Conservation (phyloP, 64 coral and sea anemone genomes). For the Pocillopora verrucosa region DNA sequence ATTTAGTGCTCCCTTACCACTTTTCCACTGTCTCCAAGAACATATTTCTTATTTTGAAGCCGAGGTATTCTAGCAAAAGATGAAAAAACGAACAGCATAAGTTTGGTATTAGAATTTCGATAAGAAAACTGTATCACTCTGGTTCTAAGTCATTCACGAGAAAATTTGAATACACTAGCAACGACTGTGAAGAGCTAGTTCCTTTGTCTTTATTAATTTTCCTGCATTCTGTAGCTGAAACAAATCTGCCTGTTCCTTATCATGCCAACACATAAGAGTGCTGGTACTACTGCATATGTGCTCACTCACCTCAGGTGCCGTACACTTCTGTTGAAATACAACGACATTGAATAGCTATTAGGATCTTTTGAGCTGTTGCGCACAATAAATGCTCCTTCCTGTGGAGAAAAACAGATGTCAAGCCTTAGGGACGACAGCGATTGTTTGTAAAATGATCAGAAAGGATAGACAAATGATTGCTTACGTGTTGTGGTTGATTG, state of each 20-base stretch:
- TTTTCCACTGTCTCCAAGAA: slow-evolving; percentile 44
- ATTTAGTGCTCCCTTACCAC: neutral
- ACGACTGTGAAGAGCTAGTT: no score
- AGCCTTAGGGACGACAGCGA: neutral
- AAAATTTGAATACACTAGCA: neutral
- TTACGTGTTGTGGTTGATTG: no score
- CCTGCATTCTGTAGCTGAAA: neutral
- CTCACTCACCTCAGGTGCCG: neutral
- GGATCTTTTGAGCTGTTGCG: slow-evolving; percentile 75
- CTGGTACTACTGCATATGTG: neutral
- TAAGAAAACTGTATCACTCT: neutral
- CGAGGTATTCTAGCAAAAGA: slow-evolving; percentile 17
- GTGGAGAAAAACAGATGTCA: neutral
- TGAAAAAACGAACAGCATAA: neutral
- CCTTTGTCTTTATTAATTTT: no score
- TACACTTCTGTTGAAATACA: slow-evolving; percentile 43
- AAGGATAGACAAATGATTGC: no score
- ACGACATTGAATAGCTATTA: slow-evolving; percentile 78
- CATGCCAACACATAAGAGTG: neutral
- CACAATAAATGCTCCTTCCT: slow-evolving; percentile 85
- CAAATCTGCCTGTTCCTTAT: neutral
- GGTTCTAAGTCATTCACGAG: neutral
- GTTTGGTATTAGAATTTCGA: neutral
- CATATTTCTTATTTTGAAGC: neutral
- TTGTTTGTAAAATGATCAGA: neutral